Base-by-base conservation (phyloP, 2,797 vertebrate species). In the Falco columbarius region DNA sequence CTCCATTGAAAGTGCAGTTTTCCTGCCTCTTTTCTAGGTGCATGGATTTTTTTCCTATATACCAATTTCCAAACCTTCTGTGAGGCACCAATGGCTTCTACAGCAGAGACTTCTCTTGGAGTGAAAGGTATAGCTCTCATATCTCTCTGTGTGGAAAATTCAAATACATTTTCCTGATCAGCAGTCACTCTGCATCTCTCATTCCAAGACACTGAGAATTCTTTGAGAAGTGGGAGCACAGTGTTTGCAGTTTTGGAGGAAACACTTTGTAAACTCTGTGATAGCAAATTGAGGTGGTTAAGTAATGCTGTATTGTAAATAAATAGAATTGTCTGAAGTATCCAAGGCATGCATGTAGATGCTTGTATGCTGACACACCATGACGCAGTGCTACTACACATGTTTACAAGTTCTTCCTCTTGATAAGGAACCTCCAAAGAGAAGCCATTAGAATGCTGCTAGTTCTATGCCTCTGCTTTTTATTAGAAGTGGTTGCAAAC, bases 381-480 rank as follows among this genome's bases (percentile, higher is more conserved):
- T 9, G 34, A 44, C 18, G 61, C 38, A 13, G 38, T 65, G 34
- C 40, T 87, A 1, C 58, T n/a, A 8, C 13, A 26, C 1, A 0
- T 5, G 19, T n/a, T 62, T 42, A 6, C 2, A 19, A 49, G 32
- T 24, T 47, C 49, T 72, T 77, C 9, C 9, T 40, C 15, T 12
- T 32, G 14, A 44, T 54, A 4, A 71, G n/a, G 42, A 58, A 20
- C 49, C 15, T 85, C 55, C 9, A 23, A 24, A 44, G 32, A 65
- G 20, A 54, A 29, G 21, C 44, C 5, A 1, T 36, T 29, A 23
- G 68, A 47, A 9, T 44, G 3, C 30, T 67, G 7, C 3, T n/a
- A 10, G 14, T 9, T 73, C 34, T n/a, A 2, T 19, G 23, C 14
- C 9, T 3, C 63, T 16, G 42, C 0, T 47, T 32, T 63, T 67